These are phyloP conservation scores for Lophotriccus pileatus DNA, from an alignment of 2,797 vertebrate genomes.

Conservation along the genomic window DNA sequence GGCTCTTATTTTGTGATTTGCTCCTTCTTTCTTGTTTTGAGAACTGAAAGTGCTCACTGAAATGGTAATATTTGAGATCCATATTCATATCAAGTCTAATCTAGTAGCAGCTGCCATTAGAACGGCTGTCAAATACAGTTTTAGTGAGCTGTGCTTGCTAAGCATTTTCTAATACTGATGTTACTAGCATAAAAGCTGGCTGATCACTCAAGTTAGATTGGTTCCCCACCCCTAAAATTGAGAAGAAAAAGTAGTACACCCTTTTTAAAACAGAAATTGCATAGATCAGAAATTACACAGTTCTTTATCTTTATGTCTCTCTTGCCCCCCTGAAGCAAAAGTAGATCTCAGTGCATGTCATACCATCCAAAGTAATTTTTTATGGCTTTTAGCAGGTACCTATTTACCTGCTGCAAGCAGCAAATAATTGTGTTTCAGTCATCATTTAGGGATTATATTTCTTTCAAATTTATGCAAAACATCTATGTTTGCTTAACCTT, in stretches of 20 bases:
- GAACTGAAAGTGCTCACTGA: background rate
- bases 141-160: slow-evolving; percentile 4
- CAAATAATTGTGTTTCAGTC: background rate
- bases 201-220: background rate
- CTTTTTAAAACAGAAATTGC: background rate
- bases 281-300: background rate
- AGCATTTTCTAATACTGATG: background rate
- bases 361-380: background rate
- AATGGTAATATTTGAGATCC: background rate
- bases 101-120: background rate
- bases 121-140: background rate
- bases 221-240: background rate
- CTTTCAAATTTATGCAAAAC: background rate
- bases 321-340: background rate
- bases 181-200: background rate
- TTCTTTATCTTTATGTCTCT: background rate
- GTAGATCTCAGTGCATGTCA: background rate
- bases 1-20: background rate
- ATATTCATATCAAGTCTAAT: background rate
- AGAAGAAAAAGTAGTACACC: background rate
- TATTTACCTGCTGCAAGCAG: background rate
- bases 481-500: background rate
- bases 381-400: background rate
- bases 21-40: background rate
- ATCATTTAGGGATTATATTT: background rate